These are phyloP conservation scores for Ochlodes sylvanus DNA, from an alignment of 2,888 invertebrate genomes.

Conservation along the genomic window DNA sequence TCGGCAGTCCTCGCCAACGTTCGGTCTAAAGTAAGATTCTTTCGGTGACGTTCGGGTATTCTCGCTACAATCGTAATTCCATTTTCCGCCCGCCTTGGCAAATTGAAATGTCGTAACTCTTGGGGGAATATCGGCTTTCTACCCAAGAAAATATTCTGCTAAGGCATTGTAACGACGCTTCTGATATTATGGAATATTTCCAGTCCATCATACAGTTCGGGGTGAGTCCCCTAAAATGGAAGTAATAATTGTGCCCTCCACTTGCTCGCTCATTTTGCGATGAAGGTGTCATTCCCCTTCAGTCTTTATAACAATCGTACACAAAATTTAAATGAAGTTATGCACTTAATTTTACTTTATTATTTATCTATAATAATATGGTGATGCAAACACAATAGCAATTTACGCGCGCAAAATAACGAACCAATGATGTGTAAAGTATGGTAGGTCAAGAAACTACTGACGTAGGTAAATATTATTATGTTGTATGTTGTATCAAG, in stretches of 20 bases:
- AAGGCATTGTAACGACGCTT: slow-evolving; percentile 81
- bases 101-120: slow-evolving; percentile 86
- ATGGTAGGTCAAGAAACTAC: slow-evolving; percentile 33
- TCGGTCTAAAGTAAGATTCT: slow-evolving; percentile 59
- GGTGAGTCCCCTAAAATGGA: slow-evolving; percentile 71
- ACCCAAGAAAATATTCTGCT: slow-evolving; percentile 83
- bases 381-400: slow-evolving; percentile 7
- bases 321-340: slow-evolving; percentile 10
- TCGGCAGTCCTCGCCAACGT: slow-evolving; percentile 63
- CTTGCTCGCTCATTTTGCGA: slow-evolving; percentile 58
- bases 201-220: slow-evolving; percentile 76
- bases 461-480: neutral
- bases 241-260: slow-evolving; percentile 72
- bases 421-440: slow-evolving; percentile 31
- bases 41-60: slow-evolving; percentile 68
- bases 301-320: slow-evolving; percentile 15
- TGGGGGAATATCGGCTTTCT: slow-evolving; percentile 85
- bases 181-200: slow-evolving; percentile 82
- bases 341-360: slow-evolving; percentile 24
- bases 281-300: slow-evolving; percentile 24
- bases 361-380: neutral
- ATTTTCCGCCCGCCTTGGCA: slow-evolving; percentile 86
- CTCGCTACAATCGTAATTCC: slow-evolving; percentile 85
- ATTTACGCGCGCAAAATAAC: neutral
- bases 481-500: neutral